phyloP scores from a whole-genome alignment of 2,888 invertebrate genomes.

The Heteropelma amictum region DNA sequence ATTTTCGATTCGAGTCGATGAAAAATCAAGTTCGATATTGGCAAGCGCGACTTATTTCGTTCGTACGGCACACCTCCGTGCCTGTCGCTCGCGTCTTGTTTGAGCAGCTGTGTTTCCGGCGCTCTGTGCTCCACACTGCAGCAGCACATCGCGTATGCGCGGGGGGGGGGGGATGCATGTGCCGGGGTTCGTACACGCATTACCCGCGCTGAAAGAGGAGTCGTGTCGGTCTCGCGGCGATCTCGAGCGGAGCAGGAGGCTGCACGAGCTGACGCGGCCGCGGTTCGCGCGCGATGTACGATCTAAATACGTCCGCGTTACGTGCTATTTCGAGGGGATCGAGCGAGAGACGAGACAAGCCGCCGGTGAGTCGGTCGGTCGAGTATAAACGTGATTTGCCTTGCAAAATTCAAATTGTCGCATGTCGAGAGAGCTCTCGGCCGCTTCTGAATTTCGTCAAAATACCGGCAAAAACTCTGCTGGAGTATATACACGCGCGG shows the following conservation, averaged over 20 bases:
- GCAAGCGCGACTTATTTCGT: not conserved
- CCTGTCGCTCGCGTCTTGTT: slow-evolving; percentile 54
- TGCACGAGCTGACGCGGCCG: slow-evolving; percentile 53
- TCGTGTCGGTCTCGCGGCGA: not conserved
- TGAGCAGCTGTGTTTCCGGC: slow-evolving; percentile 60
- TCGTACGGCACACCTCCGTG: slow-evolving; percentile 34
- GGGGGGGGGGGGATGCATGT: slow-evolving; percentile 37
- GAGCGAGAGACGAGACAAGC: slow-evolving; percentile 52
- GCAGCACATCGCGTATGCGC: slow-evolving; percentile 37
- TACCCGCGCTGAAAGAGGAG: not conserved
- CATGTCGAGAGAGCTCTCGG: no score
- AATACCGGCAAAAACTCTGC: no score
- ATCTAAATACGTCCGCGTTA: slow-evolving; percentile 60
- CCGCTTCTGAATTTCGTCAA: no score
- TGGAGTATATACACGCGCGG: no score
- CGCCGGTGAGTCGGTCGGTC: slow-evolving; percentile 35
- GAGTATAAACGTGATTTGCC: slow-evolving; percentile 30
- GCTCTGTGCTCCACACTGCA: slow-evolving; percentile 27
- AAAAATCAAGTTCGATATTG: slow-evolving; percentile 40
- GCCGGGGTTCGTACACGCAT: no score
- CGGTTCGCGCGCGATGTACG: slow-evolving; percentile 55
- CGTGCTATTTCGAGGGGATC: slow-evolving; percentile 61
- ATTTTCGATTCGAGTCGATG: slow-evolving; percentile 22
- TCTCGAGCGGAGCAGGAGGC: not conserved
- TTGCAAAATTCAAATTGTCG: slow-evolving; percentile 1